These are phyloP conservation scores for Spinibarbus caldwelli DNA, from an alignment of 2,797 vertebrate genomes.

Conservation along the genomic window DNA sequence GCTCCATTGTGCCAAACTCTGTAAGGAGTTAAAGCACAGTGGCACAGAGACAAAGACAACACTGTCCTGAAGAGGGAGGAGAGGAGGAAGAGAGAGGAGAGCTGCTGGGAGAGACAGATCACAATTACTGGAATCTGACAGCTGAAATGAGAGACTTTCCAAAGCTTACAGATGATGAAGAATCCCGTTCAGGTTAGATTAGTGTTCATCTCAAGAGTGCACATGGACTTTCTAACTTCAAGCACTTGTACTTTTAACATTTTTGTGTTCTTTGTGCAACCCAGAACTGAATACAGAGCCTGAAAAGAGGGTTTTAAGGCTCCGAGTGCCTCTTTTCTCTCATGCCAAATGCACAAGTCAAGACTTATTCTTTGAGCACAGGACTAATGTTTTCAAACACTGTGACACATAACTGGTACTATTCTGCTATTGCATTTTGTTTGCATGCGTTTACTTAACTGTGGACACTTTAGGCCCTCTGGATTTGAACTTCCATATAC, in stretches of 20 bases:
- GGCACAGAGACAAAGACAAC: conserved; percentile 67
- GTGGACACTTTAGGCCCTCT: background rate
- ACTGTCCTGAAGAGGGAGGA: conserved; percentile 62
- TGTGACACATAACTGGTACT: background rate
- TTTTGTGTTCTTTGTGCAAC: conserved; percentile 19
- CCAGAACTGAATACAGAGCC: conserved; percentile 14
- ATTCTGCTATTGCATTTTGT: background rate
- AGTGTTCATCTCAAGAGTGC: conserved; percentile 21
- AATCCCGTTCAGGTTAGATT: conserved; percentile 35
- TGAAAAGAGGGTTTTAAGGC: conserved; percentile 18
- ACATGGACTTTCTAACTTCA: conserved; percentile 34
- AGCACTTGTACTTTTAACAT: conserved; percentile 17
- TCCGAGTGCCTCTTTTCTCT: conserved; percentile 47
- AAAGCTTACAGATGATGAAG: conserved; percentile 34
- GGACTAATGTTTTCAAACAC: conserved; percentile 2
- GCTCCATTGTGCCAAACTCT: conserved; percentile 63
- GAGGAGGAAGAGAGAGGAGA: conserved; percentile 50
- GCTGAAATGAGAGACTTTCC: conserved; percentile 46
- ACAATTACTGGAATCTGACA: conserved; percentile 48
- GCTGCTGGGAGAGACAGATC: conserved; percentile 46
- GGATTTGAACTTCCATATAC: background rate
- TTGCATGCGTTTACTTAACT: background rate
- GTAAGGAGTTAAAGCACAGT: conserved; percentile 64
- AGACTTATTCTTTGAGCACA: background rate
- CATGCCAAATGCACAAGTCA: conserved; percentile 63